phyloP scores from a whole-genome alignment of 2,888 invertebrate genomes.

The Drosophila melanocephala region DNA sequence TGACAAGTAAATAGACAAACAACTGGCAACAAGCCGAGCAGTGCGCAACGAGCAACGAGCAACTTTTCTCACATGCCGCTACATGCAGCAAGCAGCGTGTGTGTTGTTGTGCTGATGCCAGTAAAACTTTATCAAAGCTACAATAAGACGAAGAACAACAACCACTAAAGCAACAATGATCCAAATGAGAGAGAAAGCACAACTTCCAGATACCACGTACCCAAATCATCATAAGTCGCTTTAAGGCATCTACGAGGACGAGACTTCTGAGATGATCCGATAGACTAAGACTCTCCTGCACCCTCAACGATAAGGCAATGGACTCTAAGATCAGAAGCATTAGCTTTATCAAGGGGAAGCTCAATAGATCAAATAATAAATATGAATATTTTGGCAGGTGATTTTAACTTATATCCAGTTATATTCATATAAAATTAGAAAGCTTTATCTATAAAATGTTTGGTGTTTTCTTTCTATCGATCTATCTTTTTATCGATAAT shows the following conservation, averaged over 20 bases:
- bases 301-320: no score
- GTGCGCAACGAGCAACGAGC: constrained; percentile 36
- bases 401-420: neutral
- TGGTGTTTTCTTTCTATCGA: neutral
- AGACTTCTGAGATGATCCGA: no score
- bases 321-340: no score
- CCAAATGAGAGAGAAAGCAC: neutral
- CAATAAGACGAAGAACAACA: constrained; percentile 42
- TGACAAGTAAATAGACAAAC: constrained; percentile 79
- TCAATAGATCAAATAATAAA: no score
- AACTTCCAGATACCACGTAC: neutral
- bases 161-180: constrained; percentile 13
- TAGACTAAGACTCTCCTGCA: no score
- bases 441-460: neutral
- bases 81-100: constrained; percentile 48
- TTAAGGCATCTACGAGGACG: neutral
- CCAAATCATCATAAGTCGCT: neutral
- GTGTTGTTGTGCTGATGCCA: constrained; percentile 60
- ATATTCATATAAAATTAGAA: neutral
- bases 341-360: no score
- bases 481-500: neutral
- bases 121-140: constrained; percentile 78
- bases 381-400: neutral
- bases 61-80: constrained; percentile 72
- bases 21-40: constrained; percentile 64